phyloP scores from a whole-genome alignment of 1,140 invertebrate genomes.

The Formica exsecta region DNA sequence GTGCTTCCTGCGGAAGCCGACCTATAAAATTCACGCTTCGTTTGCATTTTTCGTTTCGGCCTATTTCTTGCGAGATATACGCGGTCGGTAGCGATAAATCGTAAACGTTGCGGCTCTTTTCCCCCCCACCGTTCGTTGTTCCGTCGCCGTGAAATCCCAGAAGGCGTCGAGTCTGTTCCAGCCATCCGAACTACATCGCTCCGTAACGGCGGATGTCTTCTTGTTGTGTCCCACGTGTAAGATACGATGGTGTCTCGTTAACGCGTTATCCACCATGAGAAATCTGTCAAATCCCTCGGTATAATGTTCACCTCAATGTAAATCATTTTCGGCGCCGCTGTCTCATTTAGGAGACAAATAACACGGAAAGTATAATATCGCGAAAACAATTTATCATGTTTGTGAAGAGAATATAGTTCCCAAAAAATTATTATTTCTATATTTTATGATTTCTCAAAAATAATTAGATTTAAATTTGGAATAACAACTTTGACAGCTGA shows the following conservation, averaged over 20 bases:
- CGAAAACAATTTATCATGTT: neutral
- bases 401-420: neutral
- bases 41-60: slow-evolving; percentile 53
- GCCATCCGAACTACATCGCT: slow-evolving; percentile 12
- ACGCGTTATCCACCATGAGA: slow-evolving; percentile 43
- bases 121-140: too few relatives aligned
- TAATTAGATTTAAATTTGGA: neutral
- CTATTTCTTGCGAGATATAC: slow-evolving; percentile 51
- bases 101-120: slow-evolving; percentile 19
- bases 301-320: slow-evolving; percentile 32
- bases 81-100: slow-evolving; percentile 36
- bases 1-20: neutral
- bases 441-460: neutral
- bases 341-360: neutral
- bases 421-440: neutral
- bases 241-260: slow-evolving; percentile 49
- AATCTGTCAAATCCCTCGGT: slow-evolving; percentile 30
- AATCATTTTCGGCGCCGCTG: neutral
- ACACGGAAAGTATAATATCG: neutral
- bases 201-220: slow-evolving; percentile 21
- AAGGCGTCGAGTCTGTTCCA: slow-evolving; percentile 42
- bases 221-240: slow-evolving; percentile 26
- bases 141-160: slow-evolving; percentile 40
- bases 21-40: slow-evolving; percentile 44
- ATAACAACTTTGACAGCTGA: neutral